Evolutionary conservation across 2,113 vertebrate species (phyloP).

Genomic region (Orthonyx spaldingii): DNA sequence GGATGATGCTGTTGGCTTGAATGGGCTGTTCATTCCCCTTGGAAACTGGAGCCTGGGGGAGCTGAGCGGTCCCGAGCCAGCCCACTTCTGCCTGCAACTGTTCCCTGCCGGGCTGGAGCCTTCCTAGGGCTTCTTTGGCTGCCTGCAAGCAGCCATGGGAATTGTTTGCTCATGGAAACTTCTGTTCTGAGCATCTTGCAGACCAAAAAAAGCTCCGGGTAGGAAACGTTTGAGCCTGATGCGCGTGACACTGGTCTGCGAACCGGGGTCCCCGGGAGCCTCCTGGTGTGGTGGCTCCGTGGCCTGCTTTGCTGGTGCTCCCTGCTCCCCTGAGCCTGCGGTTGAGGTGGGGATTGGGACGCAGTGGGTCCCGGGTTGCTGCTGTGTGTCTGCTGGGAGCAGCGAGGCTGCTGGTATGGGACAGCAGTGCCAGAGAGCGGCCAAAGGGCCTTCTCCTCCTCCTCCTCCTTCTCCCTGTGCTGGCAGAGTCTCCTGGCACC

Average conservation of each 20-base stretch:
- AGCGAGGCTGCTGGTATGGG: neutral
- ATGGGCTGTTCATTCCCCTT: neutral
- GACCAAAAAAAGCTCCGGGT: neutral
- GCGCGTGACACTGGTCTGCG: fast-evolving
- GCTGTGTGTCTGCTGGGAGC: neutral
- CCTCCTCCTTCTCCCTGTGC: neutral
- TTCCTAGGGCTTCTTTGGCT: constrained; percentile 1
- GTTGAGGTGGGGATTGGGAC: neutral
- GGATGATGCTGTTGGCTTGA: neutral
- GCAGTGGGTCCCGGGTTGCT: neutral
- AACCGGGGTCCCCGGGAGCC: neutral
- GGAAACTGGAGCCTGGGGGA: neutral
- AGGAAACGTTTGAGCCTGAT: neutral
- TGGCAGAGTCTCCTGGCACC: neutral
- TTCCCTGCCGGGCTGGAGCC: neutral
- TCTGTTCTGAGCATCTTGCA: neutral
- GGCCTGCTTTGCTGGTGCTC: neutral
- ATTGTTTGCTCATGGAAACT: constrained; percentile 40
- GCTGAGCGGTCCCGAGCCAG: neutral
- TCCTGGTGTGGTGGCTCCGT: fast-evolving
- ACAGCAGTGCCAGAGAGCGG: neutral
- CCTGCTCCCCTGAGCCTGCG: neutral
- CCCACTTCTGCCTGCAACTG: neutral
- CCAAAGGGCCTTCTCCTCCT: fast-evolving
- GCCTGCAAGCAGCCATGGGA: neutral